Evolutionary conservation across 2,113 vertebrate species (phyloP).

Genomic region (Nesogale talazaci): DNA sequence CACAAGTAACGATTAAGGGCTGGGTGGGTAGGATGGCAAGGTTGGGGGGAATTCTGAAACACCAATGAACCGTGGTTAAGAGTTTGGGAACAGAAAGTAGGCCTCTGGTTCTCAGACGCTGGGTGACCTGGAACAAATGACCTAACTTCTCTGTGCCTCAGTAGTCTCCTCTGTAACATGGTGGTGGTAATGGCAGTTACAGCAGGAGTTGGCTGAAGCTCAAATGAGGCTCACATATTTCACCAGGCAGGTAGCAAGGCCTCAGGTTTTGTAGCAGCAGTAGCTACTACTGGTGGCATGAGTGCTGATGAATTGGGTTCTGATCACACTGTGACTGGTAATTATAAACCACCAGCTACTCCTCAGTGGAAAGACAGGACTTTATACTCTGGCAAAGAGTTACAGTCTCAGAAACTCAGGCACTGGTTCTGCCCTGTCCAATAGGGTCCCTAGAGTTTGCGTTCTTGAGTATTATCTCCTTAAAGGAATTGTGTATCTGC

Average conservation of each 20-base stretch:
- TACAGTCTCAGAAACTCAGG: no score
- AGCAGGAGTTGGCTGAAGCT: not conserved
- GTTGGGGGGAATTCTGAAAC: not conserved
- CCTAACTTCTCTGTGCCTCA: not conserved
- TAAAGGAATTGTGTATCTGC: not conserved
- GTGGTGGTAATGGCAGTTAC: not conserved
- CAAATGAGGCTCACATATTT: not conserved
- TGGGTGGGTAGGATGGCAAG: not conserved
- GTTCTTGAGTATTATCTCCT: not conserved
- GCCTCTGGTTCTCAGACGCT: not conserved
- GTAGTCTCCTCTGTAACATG: not conserved
- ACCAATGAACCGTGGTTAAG: not conserved
- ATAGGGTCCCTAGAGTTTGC: no score
- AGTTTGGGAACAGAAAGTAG: not conserved
- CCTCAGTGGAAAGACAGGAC: no score
- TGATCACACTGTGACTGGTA: no score
- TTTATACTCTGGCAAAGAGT: no score
- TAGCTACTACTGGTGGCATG: no score
- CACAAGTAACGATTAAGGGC: no score
- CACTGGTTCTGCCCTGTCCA: no score
- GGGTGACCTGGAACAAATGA: not conserved
- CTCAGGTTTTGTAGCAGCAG: no score
- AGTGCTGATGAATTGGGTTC: no score
- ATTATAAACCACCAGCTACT: no score
- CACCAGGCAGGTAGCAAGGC: not conserved